Conservation (phyloP, 1,140 invertebrate species). For the Ostrea denselamellosa region DNA sequence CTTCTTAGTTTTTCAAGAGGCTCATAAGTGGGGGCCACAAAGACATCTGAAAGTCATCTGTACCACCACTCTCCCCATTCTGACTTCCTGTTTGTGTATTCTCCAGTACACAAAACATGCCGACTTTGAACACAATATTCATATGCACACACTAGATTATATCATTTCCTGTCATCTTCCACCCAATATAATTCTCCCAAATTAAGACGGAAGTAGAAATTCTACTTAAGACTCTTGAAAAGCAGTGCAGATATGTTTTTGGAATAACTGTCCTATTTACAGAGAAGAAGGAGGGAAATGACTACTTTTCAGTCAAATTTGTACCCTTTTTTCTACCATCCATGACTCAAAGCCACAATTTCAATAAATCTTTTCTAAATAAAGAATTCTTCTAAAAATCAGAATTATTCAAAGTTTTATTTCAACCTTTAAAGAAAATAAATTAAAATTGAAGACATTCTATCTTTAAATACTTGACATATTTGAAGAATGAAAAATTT, state of each 20-base stretch:
- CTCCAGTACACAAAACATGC: slow-evolving; percentile 11
- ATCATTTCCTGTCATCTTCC: slow-evolving; percentile 32
- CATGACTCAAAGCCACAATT: slow-evolving; percentile 10
- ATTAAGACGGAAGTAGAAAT: slow-evolving; percentile 36
- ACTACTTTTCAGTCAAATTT: slow-evolving; percentile 2
- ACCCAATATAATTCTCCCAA: slow-evolving; percentile 16
- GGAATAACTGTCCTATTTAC: slow-evolving; percentile 18
- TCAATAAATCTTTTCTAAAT: slow-evolving; percentile 7
- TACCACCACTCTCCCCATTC: slow-evolving; percentile 10
- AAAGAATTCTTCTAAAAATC: slow-evolving; percentile 16
- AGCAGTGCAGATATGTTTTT: slow-evolving; percentile 29
- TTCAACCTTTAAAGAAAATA: not conserved
- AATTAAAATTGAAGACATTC: not conserved
- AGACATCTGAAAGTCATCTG: slow-evolving; percentile 32
- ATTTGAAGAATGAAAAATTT: slow-evolving; percentile 35
- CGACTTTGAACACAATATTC: slow-evolving; percentile 28
- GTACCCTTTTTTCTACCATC: slow-evolving; percentile 3
- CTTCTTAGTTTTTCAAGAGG: slow-evolving; percentile 29
- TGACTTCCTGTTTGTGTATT: slow-evolving; percentile 32
- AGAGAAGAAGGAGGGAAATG: not conserved
- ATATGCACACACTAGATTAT: slow-evolving; percentile 25
- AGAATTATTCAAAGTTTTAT: not conserved
- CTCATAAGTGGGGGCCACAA: not conserved
- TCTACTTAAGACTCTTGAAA: slow-evolving; percentile 29
- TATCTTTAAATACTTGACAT: slow-evolving; percentile 5